A percentile compares a stretch with the other conserved stretches of the same genome.
Conservation (phyloP, 64 coral and sea anemone genomes). For the Pocillopora damicornis region DNA sequence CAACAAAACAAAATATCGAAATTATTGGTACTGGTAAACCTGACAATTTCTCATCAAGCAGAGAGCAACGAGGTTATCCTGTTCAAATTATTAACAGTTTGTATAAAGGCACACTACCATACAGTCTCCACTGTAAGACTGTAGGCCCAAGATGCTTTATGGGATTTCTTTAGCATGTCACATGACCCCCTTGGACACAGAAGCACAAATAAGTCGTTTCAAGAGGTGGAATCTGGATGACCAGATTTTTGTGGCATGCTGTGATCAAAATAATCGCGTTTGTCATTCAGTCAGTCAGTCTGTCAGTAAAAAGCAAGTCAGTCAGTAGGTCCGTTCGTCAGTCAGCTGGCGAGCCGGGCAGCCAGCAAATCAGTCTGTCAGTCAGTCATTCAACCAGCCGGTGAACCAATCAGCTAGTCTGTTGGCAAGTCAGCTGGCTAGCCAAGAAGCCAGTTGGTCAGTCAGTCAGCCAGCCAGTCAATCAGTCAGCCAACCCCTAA, state of each 20-base stretch:
- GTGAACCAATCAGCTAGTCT: no score
- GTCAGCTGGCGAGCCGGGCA: no score
- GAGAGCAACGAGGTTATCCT: neutral
- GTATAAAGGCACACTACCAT: slow-evolving; percentile 71
- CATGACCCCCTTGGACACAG: slow-evolving; percentile 40
- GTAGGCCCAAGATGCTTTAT: slow-evolving; percentile 65
- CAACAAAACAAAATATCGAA: neutral
- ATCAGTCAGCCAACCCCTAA: no score
- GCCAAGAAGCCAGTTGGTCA: no score
- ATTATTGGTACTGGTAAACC: neutral
- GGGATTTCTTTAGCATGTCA: slow-evolving; percentile 59
- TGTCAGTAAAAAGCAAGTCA: no score
- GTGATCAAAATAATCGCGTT: neutral
- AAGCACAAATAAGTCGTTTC: neutral
- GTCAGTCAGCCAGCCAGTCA: no score
- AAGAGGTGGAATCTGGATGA: neutral
- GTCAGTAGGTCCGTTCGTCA: no score
- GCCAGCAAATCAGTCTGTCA: no score
- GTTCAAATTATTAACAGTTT: neutral
- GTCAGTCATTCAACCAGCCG: no score
- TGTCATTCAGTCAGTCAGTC: no score
- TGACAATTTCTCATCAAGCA: neutral
- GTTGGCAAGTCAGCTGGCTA: no score
- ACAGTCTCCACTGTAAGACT: slow-evolving; percentile 45
- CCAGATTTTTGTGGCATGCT: neutral